phyloP scores from a whole-genome alignment of 2,888 invertebrate species.

The Stegophylla sp. region DNA sequence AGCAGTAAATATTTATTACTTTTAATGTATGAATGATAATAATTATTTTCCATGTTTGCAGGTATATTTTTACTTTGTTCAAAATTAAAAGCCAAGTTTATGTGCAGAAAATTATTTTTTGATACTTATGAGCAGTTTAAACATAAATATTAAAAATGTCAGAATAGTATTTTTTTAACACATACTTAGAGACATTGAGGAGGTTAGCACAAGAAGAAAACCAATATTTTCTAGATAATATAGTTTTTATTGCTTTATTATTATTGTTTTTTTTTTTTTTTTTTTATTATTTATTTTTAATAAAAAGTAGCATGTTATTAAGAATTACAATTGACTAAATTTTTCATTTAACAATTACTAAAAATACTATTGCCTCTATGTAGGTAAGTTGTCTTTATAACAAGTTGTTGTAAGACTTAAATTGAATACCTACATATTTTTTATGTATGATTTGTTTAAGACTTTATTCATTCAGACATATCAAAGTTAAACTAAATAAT shows the following conservation, averaged over 20 bases:
- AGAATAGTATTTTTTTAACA: conserved; percentile 5
- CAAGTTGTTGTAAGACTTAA: background rate
- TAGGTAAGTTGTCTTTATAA: background rate
- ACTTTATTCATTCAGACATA: conserved; percentile 20
- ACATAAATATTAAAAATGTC: conserved; percentile 22
- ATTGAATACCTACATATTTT: conserved; percentile 21
- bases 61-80: conserved; percentile 92
- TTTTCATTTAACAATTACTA: conserved; percentile 22
- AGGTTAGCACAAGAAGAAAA: conserved; percentile 8
- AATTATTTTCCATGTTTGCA: conserved; percentile 69
- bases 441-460: background rate
- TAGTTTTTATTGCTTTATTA: conserved; percentile 49
- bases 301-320: conserved; percentile 35
- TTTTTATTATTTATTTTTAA: conserved; percentile 8
- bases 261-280: conserved; percentile 14
- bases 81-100: conserved; percentile 81
- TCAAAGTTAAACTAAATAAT: background rate
- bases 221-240: conserved; percentile 33
- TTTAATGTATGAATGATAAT: background rate
- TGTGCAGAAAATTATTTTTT: conserved; percentile 83
- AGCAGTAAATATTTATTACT: background rate
- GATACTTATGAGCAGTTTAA: conserved; percentile 78
- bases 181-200: conserved; percentile 7
- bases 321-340: conserved; percentile 52
- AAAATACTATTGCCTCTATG: conserved; percentile 31